Conservation (phyloP, 1,140 invertebrate genomes). For the Artemia franciscana region DNA sequence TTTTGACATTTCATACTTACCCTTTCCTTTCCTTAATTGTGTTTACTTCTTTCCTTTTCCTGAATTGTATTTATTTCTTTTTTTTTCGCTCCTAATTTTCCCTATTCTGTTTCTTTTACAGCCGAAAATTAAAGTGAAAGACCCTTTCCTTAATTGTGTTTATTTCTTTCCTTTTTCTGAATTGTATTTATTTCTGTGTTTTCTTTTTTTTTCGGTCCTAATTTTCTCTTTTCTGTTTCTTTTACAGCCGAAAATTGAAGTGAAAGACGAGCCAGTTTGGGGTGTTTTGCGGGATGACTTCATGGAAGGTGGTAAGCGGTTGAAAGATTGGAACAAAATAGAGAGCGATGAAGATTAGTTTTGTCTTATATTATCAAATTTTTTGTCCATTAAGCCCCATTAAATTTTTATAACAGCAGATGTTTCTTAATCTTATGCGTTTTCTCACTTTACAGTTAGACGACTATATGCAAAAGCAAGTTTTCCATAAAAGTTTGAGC, state of each 20-base stretch:
- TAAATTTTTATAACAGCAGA: no score
- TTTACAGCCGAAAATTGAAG: background rate
- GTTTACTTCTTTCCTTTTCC: background rate
- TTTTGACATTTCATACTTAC: no score
- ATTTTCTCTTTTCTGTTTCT: background rate
- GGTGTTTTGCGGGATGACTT: background rate
- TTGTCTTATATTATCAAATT: no score
- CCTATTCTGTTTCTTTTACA: background rate
- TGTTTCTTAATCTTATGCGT: no score
- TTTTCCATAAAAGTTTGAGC: no score
- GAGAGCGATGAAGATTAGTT: background rate
- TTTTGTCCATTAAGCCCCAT: no score
- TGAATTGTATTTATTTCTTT: background rate
- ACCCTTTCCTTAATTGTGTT: background rate
- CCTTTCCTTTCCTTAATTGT: no score
- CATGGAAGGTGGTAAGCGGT: background rate
- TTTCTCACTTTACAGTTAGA: no score
- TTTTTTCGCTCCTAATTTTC: background rate
- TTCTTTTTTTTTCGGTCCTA: background rate
- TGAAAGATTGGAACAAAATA: background rate
- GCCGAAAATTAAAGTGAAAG: background rate
- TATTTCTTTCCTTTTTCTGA: background rate
- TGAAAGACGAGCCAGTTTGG: background rate
- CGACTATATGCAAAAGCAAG: no score
- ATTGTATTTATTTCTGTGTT: background rate